Evolutionary conservation across 2,888 invertebrate species (phyloP).

Genomic region (Rosalia funebris): DNA sequence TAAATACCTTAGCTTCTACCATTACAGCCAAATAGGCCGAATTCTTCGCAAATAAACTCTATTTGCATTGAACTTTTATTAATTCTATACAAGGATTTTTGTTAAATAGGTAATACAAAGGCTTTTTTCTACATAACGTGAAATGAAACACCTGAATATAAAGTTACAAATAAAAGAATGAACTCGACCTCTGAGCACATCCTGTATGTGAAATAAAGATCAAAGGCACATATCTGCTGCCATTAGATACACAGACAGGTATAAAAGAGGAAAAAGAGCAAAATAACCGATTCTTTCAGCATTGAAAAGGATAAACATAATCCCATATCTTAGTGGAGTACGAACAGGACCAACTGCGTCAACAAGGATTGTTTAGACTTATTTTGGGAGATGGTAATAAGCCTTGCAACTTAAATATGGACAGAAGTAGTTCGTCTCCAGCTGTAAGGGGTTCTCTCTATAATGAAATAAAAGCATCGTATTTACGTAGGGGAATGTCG

Average conservation of each 20-base stretch:
- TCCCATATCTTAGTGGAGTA: slow-evolving; percentile 41
- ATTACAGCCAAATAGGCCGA: no score
- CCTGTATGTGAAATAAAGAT: slow-evolving; percentile 10
- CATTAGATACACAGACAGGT: slow-evolving; percentile 32
- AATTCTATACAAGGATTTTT: no score
- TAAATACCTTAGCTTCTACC: no score
- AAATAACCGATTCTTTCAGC: slow-evolving; percentile 36
- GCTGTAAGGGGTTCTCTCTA: slow-evolving; percentile 46
- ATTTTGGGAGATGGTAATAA: slow-evolving; percentile 48
- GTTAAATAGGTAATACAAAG: no score
- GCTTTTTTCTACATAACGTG: no score
- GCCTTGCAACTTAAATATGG: slow-evolving; percentile 49
- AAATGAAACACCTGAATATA: no score
- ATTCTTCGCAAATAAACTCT: no score
- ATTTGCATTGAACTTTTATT: no score
- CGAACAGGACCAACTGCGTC: slow-evolving; percentile 55
- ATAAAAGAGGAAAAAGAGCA: slow-evolving; percentile 36
- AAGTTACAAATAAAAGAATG: no score
- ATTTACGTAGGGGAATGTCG: slow-evolving; percentile 49
- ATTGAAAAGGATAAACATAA: slow-evolving; percentile 47
- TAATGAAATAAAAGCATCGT: slow-evolving; percentile 57
- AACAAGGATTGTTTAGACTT: slow-evolving; percentile 58
- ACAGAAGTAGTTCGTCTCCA: slow-evolving; percentile 43
- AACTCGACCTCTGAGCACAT: no score
- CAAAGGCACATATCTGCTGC: not conserved